phyloP scores from a whole-genome alignment of 2,888 invertebrate genomes.

The Gortyna flavago region DNA sequence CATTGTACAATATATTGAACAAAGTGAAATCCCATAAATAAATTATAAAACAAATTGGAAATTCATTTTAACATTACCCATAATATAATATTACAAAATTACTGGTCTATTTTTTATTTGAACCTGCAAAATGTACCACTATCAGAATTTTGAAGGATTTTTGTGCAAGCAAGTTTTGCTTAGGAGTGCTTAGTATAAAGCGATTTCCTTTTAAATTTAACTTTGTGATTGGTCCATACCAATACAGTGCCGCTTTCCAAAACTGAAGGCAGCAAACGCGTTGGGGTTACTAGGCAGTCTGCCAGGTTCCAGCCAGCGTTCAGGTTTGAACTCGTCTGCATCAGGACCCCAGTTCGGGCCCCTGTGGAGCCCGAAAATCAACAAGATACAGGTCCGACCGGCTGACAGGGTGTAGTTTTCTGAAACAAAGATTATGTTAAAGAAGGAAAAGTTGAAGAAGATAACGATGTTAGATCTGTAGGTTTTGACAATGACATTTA shows the following conservation, averaged over 20 bases:
- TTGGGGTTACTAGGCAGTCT: constrained; percentile 73
- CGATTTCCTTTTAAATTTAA: neutral
- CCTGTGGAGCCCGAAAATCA: constrained; percentile 74
- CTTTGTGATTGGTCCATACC: constrained; percentile 63
- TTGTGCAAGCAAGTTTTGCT: neutral
- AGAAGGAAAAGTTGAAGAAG: neutral
- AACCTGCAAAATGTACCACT: neutral
- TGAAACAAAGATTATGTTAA: constrained; percentile 50
- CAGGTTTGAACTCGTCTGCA: constrained; percentile 76
- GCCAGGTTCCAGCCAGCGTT: constrained; percentile 78
- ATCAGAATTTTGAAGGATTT: neutral
- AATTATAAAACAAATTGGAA: neutral
- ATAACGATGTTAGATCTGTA: neutral
- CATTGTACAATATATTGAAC: no score
- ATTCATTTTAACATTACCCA: neutral
- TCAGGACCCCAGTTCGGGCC: constrained; percentile 79
- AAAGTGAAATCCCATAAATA: neutral
- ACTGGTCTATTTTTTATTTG: neutral
- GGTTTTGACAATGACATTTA: neutral
- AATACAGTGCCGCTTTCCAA: constrained; percentile 78
- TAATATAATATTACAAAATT: neutral
- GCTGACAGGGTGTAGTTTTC: constrained; percentile 77
- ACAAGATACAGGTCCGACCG: constrained; percentile 74
- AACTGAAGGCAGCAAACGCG: constrained; percentile 76
- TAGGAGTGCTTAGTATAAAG: neutral